A percentile compares a stretch with the other conserved stretches of the same genome.
Evolutionary conservation across 2,888 invertebrate genomes (phyloP).

Genomic region (Drosophila falleni): DNA sequence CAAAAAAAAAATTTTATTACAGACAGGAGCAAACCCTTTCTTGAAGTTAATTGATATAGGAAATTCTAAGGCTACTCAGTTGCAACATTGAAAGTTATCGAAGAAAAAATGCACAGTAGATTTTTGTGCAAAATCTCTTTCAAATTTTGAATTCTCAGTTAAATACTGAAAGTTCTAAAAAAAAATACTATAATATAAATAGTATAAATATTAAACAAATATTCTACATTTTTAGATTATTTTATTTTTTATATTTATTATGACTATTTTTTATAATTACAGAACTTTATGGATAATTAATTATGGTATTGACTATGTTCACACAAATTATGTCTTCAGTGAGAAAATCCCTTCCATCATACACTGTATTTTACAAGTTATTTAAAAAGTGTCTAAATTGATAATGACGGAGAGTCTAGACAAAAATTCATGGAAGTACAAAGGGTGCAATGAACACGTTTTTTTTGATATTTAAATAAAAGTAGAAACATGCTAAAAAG

Average conservation of each 20-base stretch:
- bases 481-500: slow-evolving; percentile 13
- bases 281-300: too few species aligned
- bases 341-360: too few species aligned
- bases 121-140: background rate
- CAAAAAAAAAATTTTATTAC: background rate
- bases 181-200: too few species aligned
- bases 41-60: background rate
- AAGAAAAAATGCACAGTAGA: background rate
- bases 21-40: background rate
- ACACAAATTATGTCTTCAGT: too few species aligned
- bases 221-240: too few species aligned
- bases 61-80: background rate
- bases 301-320: too few species aligned
- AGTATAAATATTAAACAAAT: too few species aligned
- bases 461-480: slow-evolving; percentile 24
- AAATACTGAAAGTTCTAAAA: background rate
- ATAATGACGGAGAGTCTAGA: slow-evolving; percentile 10
- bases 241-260: too few species aligned
- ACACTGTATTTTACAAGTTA: too few species aligned
- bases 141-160: background rate
- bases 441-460: slow-evolving; percentile 5
- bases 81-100: background rate
- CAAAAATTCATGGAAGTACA: background rate
- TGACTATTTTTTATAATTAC: too few species aligned
- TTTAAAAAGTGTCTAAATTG: too few species aligned